phyloP scores from a whole-genome alignment of 2,113 vertebrate genomes.

The Heterotilapia buettikoferi region DNA sequence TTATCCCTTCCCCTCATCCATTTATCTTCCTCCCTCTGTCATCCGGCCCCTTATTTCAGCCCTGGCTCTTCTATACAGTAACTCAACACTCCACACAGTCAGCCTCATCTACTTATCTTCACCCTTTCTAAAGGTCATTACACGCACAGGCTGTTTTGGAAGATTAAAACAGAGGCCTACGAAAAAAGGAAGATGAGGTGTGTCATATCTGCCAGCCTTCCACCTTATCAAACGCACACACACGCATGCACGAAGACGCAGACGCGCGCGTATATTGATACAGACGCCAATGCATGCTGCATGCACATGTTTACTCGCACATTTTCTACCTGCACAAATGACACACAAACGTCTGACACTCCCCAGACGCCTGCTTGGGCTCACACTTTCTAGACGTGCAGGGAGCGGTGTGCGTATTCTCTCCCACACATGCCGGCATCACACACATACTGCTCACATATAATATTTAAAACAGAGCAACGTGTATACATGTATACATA shows the following conservation, averaged over 20 bases:
- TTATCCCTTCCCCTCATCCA: constrained; percentile 46
- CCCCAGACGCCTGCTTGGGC: background rate
- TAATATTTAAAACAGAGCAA: background rate
- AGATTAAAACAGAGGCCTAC: constrained; percentile 48
- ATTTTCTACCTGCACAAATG: background rate
- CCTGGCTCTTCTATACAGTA: constrained; percentile 33
- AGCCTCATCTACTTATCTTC: constrained; percentile 58
- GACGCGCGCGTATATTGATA: background rate
- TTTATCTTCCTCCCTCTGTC: constrained; percentile 57
- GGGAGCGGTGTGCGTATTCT: background rate
- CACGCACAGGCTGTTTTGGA: constrained; percentile 44
- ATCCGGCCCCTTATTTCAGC: constrained; percentile 25
- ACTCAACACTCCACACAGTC: constrained; percentile 39
- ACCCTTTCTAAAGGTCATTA: constrained; percentile 61
- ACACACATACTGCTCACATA: background rate
- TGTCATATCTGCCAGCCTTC: constrained; percentile 34
- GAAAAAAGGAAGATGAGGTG: constrained; percentile 33
- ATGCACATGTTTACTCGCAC: background rate
- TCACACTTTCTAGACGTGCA: background rate
- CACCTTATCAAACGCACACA: constrained; percentile 14
- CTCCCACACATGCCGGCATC: background rate
- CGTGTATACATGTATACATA: background rate
- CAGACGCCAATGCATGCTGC: background rate
- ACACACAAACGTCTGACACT: background rate
- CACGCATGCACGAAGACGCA: background rate